A percentile compares a stretch with the other conserved stretches of the same genome.
phyloP scores from a whole-genome alignment of 2,797 vertebrate species.

The Petrocephalus sullivani region DNA sequence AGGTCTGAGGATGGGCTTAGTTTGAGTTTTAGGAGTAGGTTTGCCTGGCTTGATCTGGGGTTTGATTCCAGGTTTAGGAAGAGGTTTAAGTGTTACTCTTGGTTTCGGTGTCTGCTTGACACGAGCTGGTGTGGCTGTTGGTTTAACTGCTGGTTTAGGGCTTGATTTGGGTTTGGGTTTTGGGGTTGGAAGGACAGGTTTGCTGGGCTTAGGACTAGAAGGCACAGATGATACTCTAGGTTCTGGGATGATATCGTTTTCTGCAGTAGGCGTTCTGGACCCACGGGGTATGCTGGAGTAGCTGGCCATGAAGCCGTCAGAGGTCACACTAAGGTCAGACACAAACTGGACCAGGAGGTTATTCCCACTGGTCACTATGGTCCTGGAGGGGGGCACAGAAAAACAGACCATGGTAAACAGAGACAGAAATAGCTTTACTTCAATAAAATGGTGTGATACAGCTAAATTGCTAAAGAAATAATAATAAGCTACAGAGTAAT shows the following conservation, averaged over 20 bases:
- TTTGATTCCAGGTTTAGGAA: conserved; percentile 46
- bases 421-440: background rate
- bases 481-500: background rate
- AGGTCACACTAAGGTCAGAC: conserved; percentile 84
- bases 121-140: conserved; percentile 38
- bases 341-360: conserved; percentile 87
- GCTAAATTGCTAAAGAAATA: background rate
- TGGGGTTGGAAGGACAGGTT: conserved; percentile 20
- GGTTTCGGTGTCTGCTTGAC: conserved; percentile 44
- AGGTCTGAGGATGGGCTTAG: conserved; percentile 31
- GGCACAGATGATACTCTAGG: conserved; percentile 39
- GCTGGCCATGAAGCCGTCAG: conserved; percentile 76
- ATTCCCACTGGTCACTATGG: conserved; percentile 71
- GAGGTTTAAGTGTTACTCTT: conserved; percentile 37
- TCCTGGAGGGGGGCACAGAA: conserved; percentile 41
- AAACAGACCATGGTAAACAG: background rate
- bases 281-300: conserved; percentile 64
- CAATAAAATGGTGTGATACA: no score
- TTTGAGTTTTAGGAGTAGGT: conserved; percentile 38
- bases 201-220: conserved; percentile 38
- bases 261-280: conserved; percentile 49
- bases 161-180: conserved; percentile 40
- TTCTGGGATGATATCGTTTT: conserved; percentile 55
- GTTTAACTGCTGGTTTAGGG: conserved; percentile 38
- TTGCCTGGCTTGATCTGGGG: conserved; percentile 7